These are phyloP conservation scores for Malurus melanocephalus DNA, from an alignment of 2,113 vertebrate species.

Conservation along the genomic window DNA sequence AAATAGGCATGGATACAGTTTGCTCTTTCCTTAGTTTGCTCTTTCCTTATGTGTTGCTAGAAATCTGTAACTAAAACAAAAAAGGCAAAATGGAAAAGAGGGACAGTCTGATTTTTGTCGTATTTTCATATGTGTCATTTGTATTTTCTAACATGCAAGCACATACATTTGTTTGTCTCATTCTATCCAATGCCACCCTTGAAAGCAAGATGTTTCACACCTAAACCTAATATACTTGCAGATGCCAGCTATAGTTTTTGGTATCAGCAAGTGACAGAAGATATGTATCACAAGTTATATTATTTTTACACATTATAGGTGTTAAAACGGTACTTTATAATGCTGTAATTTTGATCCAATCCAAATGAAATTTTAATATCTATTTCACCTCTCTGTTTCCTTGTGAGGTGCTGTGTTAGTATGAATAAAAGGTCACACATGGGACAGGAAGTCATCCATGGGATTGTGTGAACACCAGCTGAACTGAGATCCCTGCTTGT, in stretches of 20 bases:
- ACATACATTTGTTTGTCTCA: neutral
- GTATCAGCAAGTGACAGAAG: neutral
- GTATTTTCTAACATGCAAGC: neutral
- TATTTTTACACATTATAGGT: neutral
- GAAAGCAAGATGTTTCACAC: neutral
- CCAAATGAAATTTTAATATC: neutral
- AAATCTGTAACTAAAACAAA: neutral
- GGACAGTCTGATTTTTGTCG: neutral
- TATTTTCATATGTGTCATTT: neutral
- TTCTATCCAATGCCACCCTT: neutral
- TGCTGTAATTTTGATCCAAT: neutral
- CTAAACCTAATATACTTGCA: neutral
- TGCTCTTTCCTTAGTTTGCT: neutral
- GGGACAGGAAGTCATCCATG: neutral
- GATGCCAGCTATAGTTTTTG: neutral
- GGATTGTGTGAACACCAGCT: neutral
- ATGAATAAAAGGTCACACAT: neutral
- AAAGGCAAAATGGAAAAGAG: neutral
- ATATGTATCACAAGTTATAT: rapidly evolving
- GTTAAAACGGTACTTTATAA: neutral
- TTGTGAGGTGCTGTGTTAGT: neutral
- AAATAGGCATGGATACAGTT: neutral
- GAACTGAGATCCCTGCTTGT: neutral
- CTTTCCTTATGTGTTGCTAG: neutral
- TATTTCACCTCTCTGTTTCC: neutral